Evolutionary conservation across 1,140 invertebrate genomes (phyloP), one percentile per base, ranked within the genome.

Genomic region (Berghia stephanieae): DNA sequence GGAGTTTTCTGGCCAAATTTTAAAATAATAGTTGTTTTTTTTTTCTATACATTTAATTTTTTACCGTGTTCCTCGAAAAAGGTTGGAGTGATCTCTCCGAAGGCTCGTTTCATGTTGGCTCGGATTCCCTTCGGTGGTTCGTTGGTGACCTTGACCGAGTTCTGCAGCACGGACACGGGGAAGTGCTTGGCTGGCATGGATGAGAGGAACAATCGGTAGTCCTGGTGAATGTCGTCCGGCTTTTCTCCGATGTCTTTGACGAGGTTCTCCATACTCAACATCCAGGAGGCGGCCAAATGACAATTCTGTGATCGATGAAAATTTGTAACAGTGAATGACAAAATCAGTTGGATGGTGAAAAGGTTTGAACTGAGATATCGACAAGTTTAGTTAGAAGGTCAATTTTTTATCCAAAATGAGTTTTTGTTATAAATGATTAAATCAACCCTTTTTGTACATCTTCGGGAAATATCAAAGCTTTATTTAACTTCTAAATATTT

Each of bases 41-140:
- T n/a, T n/a, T n/a, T n/a, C n/a, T n/a, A n/a, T n/a, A n/a, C n/a
- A n/a, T 44, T 36, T 38, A 46, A 38, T 21, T 42, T 83, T 86
- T 89, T 91, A 94, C 94, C 89, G 86, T 96, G 92, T 78, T 93
- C 91, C 87, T 96, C 94, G 84, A 96, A 96, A 87, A 94, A 95
- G 18, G 78, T 78, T 3, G 85, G 79, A 16, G 86, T 88, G 6
- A 90, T 84, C 70, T 90, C 89, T 44, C 75, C 83, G 77, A 90
- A 89, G 8, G 94, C 93, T 73, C 92, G 91, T 49, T 93, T 91
- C 82, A 96, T 92, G 84, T 96, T 95, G 36, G 92, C 90, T 66
- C 88, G 5, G 89, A 91, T 92, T 76, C 90, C 85, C 81, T 90
- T 90, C 0, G 90, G 90, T 24, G 89, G 89, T 81, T 90, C 90